Base-by-base conservation (phyloP, 2,113 vertebrate genomes). In the Gorsachius goisagi region DNA sequence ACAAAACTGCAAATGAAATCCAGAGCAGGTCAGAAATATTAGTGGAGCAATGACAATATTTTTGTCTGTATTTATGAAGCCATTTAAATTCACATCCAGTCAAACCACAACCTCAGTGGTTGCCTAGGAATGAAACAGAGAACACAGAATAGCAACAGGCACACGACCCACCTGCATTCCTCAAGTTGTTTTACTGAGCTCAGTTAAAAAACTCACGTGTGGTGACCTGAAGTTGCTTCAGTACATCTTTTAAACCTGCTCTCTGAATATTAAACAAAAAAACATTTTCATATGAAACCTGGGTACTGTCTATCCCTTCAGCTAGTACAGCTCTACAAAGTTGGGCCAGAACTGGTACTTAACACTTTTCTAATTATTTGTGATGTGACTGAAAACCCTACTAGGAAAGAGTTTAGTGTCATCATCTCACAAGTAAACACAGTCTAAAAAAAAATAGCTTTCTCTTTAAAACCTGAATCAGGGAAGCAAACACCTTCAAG, bases 1-100 rank as follows among this genome's bases (percentile, higher is more conserved):
- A 72, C 24, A 49, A 39, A 47, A 74, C 27, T 33, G 75, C 77
- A 90, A 90, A 86, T 63, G 32, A 93, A 92, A 94, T 62, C 63
- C 90, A 83, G 79, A 81, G 45, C 47, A 63, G 74, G 52, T 77
- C 69, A 85, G 64, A 44, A 27, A 4, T 53, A 93, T 60, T 33
- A 86, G 59, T 20, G 30, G 23, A 87, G 85, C 39, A 59, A 26
- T 26, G 27, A 63, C 84, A 74, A 44, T 73, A 58, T 59, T 90
- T 82, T 41, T 67, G 5, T 67, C 24, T 56, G 26, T 87, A 88
- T 90, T 96, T 96, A 92, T 71, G 63, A 82, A 93, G 71, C 26
- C 41, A 56, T 80, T 96, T 93, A 91, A 94, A 85, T 74, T 81
- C 92, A 74, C 64, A 33, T 39, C 20, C 4, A 93, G 79, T 78